Conservation (phyloP, 2,888 invertebrate species). For the Caenorhabditis wallacei region DNA sequence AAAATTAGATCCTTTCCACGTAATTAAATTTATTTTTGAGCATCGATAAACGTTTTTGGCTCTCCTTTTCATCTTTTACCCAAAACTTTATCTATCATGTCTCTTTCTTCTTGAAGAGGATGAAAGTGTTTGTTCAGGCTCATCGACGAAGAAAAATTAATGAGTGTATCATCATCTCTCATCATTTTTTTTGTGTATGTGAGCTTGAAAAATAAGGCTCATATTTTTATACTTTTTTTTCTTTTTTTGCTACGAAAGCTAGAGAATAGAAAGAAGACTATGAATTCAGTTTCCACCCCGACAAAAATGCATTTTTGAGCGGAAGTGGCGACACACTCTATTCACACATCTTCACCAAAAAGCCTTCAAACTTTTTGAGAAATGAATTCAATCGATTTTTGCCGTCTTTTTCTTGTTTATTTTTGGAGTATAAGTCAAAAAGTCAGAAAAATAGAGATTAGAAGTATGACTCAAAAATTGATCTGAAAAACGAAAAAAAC, state of each 20-base stretch:
- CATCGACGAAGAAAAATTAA: slow-evolving; percentile 37
- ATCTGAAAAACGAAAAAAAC: no score
- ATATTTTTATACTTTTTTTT: slow-evolving; percentile 13
- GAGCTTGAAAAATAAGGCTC: background rate
- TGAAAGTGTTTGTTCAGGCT: slow-evolving; percentile 9
- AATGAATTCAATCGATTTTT: slow-evolving; percentile 24
- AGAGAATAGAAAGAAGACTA: slow-evolving; percentile 21
- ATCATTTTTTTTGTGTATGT: background rate
- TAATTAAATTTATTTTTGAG: slow-evolving; percentile 17
- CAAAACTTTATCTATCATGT: background rate
- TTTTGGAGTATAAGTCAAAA: background rate
- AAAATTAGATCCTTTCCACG: slow-evolving; percentile 19
- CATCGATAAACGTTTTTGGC: slow-evolving; percentile 8
- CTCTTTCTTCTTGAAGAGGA: background rate
- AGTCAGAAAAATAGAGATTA: background rate
- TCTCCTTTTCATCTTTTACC: background rate
- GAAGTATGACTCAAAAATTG: no score
- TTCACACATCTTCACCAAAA: slow-evolving; percentile 25
- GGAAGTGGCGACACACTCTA: slow-evolving; percentile 46
- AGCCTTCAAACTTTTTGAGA: background rate
- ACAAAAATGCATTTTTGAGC: slow-evolving; percentile 44
- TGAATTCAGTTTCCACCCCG: slow-evolving; percentile 11
- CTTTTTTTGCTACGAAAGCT: slow-evolving; percentile 2
- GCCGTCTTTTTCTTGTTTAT: background rate
- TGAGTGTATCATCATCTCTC: slow-evolving; percentile 7